Evolutionary conservation across 1,140 invertebrate species (phyloP), one percentile per base, ranked within the genome.

Genomic region (Capitella teleta): DNA sequence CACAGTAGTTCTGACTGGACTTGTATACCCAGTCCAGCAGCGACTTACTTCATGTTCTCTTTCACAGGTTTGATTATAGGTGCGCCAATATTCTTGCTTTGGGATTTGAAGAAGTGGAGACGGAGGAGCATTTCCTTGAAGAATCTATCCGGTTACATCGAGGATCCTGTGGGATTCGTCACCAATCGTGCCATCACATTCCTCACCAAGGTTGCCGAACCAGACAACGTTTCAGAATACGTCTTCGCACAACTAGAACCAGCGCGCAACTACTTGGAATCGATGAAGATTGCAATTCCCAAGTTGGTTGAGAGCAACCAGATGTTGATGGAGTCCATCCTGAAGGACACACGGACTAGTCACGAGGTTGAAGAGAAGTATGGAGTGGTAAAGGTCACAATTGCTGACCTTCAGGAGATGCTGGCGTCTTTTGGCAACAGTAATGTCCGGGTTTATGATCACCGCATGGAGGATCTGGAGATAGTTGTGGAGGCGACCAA

Each of bases 231-330:
- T 12, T 10, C 2, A 2, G 26, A 47, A 21, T 52, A 57, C 24
- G 45, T 60, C 4, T 23, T 24, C 28, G n/a, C 46, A 19, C 49
- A 53, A 19, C n/a, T 56, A 49, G n/a, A 55, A 26, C 38, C 52
- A 46, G 30, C 53, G 41, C 25, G 49, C 37, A 19, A 52, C 41
- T 49, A 42, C 47, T 23, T 61, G 2, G 28, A 50, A 1, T 24
- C 28, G 10, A 52, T 54, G 2, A 30, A 51, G 34, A 32, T 44
- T 8, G 57, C 48, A 32, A 61, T 62, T 14, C 61, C 59, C 2
- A 57, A 51, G 3, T 53, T 62, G 21, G 54, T 64, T n/a, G 36
- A 53, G 5, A 36, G 52, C 1, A 62, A 61, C 44, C 50, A 59
- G 25, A 26, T 55, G 8, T 37, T 58, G 1, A 58, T 64, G 49